A percentile compares a stretch with the other conserved stretches of the same genome.
Evolutionary conservation across 2,797 vertebrate species (phyloP).

Genomic region (Paedocypris micromegethes): DNA sequence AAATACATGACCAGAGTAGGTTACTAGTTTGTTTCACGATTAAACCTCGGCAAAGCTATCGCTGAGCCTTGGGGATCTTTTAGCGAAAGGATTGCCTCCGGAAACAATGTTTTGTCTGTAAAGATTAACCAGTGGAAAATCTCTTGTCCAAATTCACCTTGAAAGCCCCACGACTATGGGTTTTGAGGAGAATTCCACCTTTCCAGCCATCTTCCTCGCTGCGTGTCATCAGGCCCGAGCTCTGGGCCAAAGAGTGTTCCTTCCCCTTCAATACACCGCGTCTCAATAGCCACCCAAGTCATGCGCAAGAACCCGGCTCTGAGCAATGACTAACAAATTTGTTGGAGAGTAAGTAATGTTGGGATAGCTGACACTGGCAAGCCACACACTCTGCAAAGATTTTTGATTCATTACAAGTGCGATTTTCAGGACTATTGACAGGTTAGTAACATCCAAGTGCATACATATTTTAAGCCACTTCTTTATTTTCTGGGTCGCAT

Average conservation of each 20-base stretch:
- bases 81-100: slow-evolving; percentile 34
- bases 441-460: no score
- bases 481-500: no score
- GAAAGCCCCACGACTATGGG: slow-evolving; percentile 31
- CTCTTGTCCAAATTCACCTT: slow-evolving; percentile 39
- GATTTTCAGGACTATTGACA: no score
- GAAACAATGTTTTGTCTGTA: slow-evolving; percentile 45
- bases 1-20: slow-evolving; percentile 48
- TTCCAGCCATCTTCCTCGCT: slow-evolving; percentile 22
- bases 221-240: slow-evolving; percentile 32
- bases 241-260: slow-evolving; percentile 31
- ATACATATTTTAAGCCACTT: no score
- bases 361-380: slow-evolving; percentile 34
- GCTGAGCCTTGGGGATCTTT: slow-evolving; percentile 35
- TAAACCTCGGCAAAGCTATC: slow-evolving; percentile 42
- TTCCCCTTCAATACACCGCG: slow-evolving; percentile 20
- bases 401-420: no score
- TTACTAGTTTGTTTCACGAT: slow-evolving; percentile 41
- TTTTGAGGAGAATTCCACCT: slow-evolving; percentile 31
- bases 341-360: slow-evolving; percentile 29
- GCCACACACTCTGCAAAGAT: slow-evolving; percentile 14
- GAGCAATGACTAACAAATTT: slow-evolving; percentile 31
- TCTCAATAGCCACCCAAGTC: slow-evolving; percentile 31
- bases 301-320: slow-evolving; percentile 17
- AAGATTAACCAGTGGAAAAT: slow-evolving; percentile 41